Evolutionary conservation across 1,140 invertebrate genomes (phyloP), one percentile per base, ranked within the genome.

Genomic region (Trachymyrmex septentrionalis): DNA sequence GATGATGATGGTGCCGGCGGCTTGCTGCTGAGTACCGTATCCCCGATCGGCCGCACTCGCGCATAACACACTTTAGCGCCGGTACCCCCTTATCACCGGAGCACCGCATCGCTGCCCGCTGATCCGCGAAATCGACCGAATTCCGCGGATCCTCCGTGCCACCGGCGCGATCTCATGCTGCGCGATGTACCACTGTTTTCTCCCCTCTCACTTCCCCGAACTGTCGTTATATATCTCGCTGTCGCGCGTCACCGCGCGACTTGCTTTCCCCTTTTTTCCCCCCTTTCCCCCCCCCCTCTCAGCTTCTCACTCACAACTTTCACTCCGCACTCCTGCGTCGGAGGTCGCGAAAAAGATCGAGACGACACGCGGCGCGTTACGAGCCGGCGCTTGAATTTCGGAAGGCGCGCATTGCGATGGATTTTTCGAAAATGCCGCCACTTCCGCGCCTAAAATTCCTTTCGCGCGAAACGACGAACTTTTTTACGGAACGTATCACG

Each of bases 1-100:
- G 27, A n/a, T 19, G 44, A 30, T 30, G 4, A 0, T 30, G 3
- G 14, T 21, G 72, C 57, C 77, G 30, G 50, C 73, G 85, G 81
- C 73, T 73, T 76, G 53, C 44, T 78, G 76, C 21, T 61, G 57
- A 78, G 12, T 59, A 80, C 0, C 14, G 38, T 16, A 5, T 9
- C 24, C 55, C 19, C 10, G 12, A 67, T 38, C 44, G 48, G 3
- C n/a, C 73, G 34, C 57, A 73, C 57, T 67, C 57, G 75, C 61
- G 86, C 71, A 76, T 85, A 55, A 57, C 59, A 71, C 80, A 67
- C 71, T 44, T 27, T 34, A 66, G 34, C 34, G 27, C 34, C 34
- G 21, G 14, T 21, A 63, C 14, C 12, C 38, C 63, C 81, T 66
- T 71, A 75, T 89, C 64, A 77, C 61, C 80, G 81, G 38, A 48